Conservation (phyloP, 2,113 vertebrate genomes). For the Pollachius pollachius region DNA sequence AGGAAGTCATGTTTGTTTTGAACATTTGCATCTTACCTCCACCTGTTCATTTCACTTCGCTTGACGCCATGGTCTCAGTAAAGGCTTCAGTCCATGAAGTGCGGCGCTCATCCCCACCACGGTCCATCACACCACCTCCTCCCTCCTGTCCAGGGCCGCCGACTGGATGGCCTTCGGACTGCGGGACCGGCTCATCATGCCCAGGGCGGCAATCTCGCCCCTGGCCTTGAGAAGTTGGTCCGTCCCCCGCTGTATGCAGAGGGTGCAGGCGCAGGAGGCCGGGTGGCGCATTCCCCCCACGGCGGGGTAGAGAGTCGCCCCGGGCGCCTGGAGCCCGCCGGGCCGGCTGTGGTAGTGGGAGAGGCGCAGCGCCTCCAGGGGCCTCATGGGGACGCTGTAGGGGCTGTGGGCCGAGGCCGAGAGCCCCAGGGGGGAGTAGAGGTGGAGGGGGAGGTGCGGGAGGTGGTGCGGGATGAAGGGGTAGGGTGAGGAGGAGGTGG, state of each 20-base stretch:
- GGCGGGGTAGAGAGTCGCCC: conserved; percentile 41
- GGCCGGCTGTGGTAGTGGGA: conserved; percentile 54
- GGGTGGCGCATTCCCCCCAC: conserved; percentile 51
- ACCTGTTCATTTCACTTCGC: background rate
- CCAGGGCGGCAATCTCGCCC: conserved; percentile 35
- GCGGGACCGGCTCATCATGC: conserved; percentile 17
- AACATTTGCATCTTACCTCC: too few species aligned
- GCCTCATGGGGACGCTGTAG: conserved; percentile 47
- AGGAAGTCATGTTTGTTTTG: background rate
- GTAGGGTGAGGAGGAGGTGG: conserved; percentile 38
- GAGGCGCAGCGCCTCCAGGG: conserved; percentile 51
- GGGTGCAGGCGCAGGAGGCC: conserved; percentile 58
- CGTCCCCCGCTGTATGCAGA: conserved; percentile 64
- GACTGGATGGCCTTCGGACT: conserved; percentile 43
- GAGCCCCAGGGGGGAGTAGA: conserved; percentile 57
- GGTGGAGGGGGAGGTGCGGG: conserved; percentile 54
- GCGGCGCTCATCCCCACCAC: background rate
- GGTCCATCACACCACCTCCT: conserved; percentile 39
- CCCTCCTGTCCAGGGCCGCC: conserved; percentile 40
- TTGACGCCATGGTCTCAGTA: too few species aligned
- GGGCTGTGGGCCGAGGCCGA: conserved; percentile 34
- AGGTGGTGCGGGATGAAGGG: conserved; percentile 49
- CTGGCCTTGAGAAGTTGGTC: conserved; percentile 59
- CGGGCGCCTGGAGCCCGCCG: conserved; percentile 34
- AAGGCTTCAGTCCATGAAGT: too few species aligned